Conservation (phyloP, 2,113 vertebrate species). For the Phalacrocorax carbo region DNA sequence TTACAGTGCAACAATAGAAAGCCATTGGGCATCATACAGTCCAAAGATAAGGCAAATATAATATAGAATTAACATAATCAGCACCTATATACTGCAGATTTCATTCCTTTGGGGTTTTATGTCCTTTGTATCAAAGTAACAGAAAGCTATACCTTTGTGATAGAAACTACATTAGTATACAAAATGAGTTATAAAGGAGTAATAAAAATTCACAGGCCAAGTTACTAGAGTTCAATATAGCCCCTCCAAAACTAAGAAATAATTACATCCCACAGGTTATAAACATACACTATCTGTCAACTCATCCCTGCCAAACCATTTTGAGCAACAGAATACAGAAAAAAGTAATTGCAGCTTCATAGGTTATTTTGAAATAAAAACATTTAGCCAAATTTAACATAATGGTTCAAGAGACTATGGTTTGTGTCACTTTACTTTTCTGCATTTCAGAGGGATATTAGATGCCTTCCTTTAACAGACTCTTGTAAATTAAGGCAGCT, state of each 20-base stretch:
- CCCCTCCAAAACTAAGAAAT: background rate
- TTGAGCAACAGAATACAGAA: background rate
- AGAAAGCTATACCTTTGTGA: background rate
- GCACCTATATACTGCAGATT: background rate
- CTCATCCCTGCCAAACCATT: background rate
- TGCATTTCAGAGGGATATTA: background rate
- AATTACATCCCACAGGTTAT: background rate
- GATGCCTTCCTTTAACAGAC: background rate
- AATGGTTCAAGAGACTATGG: background rate
- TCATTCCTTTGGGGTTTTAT: background rate
- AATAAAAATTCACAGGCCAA: background rate
- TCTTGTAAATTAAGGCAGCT: background rate
- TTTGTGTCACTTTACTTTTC: background rate
- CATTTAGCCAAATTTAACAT: background rate
- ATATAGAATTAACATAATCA: background rate
- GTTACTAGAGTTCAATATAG: background rate
- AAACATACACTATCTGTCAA: background rate
- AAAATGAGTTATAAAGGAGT: background rate
- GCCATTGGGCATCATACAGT: accelerated
- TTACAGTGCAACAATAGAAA: background rate
- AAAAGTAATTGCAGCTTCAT: background rate
- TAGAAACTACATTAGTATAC: background rate
- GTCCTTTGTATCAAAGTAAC: background rate
- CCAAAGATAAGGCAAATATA: background rate
- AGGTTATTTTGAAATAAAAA: background rate